Conservation (phyloP, 2,888 invertebrate genomes). For the Thymelicus lineola region DNA sequence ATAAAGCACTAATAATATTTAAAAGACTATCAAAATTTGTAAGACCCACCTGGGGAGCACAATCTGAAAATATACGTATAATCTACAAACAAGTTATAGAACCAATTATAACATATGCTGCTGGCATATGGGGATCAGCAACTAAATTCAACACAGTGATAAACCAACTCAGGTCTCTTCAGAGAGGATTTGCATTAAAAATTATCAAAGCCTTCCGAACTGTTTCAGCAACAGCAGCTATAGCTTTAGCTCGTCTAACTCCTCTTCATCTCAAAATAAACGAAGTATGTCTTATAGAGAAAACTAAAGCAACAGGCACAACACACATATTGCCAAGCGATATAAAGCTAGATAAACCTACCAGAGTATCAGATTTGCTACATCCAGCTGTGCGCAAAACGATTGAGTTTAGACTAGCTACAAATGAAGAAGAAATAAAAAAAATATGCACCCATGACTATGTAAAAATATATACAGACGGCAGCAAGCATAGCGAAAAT, state of each 20-base stretch:
- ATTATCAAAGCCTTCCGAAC: slow-evolving; percentile 9
- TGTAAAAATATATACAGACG: slow-evolving; percentile 23
- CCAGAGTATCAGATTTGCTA: neutral
- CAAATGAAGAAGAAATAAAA: neutral
- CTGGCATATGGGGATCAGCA: neutral
- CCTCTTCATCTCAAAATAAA: neutral
- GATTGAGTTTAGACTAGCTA: neutral
- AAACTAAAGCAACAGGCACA: neutral
- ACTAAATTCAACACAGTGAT: neutral
- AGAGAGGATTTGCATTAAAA: slow-evolving; percentile 19
- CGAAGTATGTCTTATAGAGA: neutral
- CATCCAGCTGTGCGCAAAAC: neutral
- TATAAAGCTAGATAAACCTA: neutral
- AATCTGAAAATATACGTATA: too few species aligned
- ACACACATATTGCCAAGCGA: neutral
- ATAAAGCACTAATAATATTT: too few species aligned
- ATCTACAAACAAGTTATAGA: too few species aligned
- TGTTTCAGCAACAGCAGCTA: neutral
- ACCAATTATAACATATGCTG: too few species aligned
- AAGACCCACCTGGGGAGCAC: too few species aligned
- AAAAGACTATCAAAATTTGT: too few species aligned
- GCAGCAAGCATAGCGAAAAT: slow-evolving; percentile 14
- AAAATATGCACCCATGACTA: neutral
- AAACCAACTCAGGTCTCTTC: neutral
- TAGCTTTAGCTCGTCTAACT: neutral